Percentiles rank a stretch among this genome's conserved stretches.
Conservation (phyloP, 2,888 invertebrate species). For the Hydrotaea diabolus region DNA sequence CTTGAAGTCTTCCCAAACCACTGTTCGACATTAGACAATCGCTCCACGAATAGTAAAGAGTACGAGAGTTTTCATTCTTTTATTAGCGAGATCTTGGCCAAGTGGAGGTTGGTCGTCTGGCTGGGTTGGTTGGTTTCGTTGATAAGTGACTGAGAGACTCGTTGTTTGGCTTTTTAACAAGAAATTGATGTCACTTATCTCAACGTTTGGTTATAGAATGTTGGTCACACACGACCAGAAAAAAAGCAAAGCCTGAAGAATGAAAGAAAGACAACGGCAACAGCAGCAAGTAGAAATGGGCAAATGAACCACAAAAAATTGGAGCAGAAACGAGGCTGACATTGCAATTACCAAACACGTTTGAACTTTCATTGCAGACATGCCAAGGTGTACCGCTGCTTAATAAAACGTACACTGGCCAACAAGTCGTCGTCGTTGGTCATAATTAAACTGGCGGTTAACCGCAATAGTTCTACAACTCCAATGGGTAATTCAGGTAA, state of each 20-base stretch:
- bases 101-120: not conserved
- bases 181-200: constrained; percentile 13
- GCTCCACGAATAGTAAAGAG: not conserved
- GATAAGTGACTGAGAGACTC: not conserved
- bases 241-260: not conserved
- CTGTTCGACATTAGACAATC: not conserved
- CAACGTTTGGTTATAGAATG: not conserved
- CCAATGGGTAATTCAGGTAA: not conserved
- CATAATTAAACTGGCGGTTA: not conserved
- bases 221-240: constrained; percentile 3
- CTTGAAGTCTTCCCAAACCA: not conserved
- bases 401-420: not conserved
- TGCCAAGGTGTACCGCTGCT: not conserved
- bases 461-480: constrained; percentile 18
- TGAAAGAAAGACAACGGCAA: not conserved
- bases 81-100: not conserved
- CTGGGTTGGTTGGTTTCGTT: not conserved
- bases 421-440: not conserved
- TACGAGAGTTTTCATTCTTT: not conserved
- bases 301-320: constrained; percentile 33
- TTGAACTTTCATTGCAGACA: constrained; percentile 53
- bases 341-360: constrained; percentile 45
- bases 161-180: constrained; percentile 1
- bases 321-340: constrained; percentile 38
- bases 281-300: constrained; percentile 14